Percentiles rank a stretch among this genome's conserved stretches.
phyloP scores from a whole-genome alignment of 1,140 invertebrate species.

The Bombus pascuorum region DNA sequence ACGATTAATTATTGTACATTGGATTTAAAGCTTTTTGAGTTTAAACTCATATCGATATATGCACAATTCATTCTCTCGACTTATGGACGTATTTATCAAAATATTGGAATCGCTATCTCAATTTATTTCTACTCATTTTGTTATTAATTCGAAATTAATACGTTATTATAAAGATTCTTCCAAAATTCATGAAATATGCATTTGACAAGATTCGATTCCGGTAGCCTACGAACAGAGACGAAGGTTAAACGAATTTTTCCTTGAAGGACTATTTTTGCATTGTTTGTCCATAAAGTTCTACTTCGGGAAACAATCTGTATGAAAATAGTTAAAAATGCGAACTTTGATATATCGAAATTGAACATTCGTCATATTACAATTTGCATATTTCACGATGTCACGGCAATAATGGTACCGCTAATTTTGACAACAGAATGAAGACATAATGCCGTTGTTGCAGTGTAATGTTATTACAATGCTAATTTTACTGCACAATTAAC shows the following conservation, averaged over 20 bases:
- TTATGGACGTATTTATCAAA: too few relatives aligned
- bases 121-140: too few relatives aligned
- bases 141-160: too few relatives aligned
- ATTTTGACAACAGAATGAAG: slow-evolving; percentile 5
- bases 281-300: not conserved
- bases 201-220: too few relatives aligned
- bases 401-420: not conserved
- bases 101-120: too few relatives aligned
- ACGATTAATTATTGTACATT: not conserved
- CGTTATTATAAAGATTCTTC: too few relatives aligned
- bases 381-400: not conserved
- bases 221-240: not conserved
- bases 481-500: slow-evolving; percentile 12
- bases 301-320: not conserved
- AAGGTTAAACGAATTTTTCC: not conserved
- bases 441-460: not conserved
- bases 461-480: slow-evolving; percentile 7
- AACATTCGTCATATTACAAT: not conserved
- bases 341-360: not conserved
- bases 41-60: too few relatives aligned
- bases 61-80: too few relatives aligned
- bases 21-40: too few relatives aligned
- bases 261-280: not conserved
- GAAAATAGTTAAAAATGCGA: not conserved
- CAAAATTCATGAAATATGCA: too few relatives aligned